phyloP scores from a whole-genome alignment of 2,888 invertebrate genomes.

The Entomobrya multifasciata region DNA sequence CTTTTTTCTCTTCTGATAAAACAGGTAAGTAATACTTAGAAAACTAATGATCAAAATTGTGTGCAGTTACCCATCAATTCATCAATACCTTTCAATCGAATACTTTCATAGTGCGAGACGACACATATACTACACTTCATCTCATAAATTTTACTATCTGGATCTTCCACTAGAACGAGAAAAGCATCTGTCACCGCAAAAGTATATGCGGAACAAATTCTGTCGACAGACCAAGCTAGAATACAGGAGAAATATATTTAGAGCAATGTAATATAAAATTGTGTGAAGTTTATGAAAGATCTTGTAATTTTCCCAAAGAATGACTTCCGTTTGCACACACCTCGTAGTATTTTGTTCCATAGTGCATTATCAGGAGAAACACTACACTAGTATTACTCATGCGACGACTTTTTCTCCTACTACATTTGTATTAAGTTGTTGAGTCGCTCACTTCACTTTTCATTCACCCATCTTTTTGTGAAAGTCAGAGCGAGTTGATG shows the following conservation, averaged over 20 bases:
- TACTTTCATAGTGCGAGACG: too few species aligned
- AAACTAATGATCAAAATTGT: too few species aligned
- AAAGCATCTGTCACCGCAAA: slow-evolving; percentile 56
- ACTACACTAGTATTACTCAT: slow-evolving; percentile 13
- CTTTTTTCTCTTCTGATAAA: too few species aligned
- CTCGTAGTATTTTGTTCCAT: background rate
- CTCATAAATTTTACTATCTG: slow-evolving; percentile 1
- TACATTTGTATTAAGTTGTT: slow-evolving; percentile 2
- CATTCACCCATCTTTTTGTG: background rate
- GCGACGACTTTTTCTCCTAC: background rate
- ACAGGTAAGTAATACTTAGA: too few species aligned
- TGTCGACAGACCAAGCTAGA: too few species aligned
- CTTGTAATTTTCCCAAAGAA: slow-evolving; percentile 59
- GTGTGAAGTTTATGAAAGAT: slow-evolving; percentile 2
- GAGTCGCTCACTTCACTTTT: background rate
- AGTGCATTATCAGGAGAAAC: background rate
- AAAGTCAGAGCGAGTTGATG: slow-evolving; percentile 22
- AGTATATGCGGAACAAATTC: too few species aligned
- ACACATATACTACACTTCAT: too few species aligned
- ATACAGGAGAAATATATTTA: too few species aligned
- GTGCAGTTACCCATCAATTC: too few species aligned
- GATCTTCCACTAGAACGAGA: slow-evolving; percentile 25
- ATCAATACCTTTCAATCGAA: too few species aligned
- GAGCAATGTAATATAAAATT: background rate
- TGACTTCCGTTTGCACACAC: slow-evolving; percentile 54